Percentiles rank a stretch among this genome's conserved stretches.
phyloP scores from a whole-genome alignment of 2,888 invertebrate genomes.

The Pantelozetes paolii region DNA sequence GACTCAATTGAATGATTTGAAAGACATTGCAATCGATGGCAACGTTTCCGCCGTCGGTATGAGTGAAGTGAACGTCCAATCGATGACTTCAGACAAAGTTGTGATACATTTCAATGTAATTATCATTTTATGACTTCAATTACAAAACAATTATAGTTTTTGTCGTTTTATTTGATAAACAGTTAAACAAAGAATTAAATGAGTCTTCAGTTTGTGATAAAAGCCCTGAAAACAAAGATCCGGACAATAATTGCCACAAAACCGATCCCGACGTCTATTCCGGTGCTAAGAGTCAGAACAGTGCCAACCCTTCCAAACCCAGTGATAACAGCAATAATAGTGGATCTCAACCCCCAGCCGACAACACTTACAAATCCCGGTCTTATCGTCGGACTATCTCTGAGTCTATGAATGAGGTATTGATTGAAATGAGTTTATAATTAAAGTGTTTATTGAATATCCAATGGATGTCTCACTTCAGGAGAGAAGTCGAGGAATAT shows the following conservation, averaged over 20 bases:
- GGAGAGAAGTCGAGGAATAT: conserved; percentile 22
- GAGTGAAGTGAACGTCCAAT: conserved; percentile 20
- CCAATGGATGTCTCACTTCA: no score
- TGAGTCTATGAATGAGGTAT: conserved; percentile 29
- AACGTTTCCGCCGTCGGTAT: not conserved
- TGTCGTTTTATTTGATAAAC: not conserved
- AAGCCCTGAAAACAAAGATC: not conserved
- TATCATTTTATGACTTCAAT: not conserved
- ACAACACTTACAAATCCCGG: not conserved
- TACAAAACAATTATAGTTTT: not conserved
- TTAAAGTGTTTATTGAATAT: not conserved
- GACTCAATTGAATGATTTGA: conserved; percentile 12
- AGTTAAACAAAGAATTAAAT: not conserved
- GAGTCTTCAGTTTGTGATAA: conserved; percentile 1
- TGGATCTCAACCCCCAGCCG: no score
- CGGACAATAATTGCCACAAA: not conserved
- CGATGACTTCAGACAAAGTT: not conserved
- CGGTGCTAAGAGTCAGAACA: not conserved
- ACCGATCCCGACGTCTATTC: not conserved
- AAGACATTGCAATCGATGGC: not conserved
- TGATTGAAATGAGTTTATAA: not conserved
- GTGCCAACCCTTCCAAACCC: not conserved
- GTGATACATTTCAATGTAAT: conserved; percentile 20
- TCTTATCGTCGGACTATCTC: conserved; percentile 2
- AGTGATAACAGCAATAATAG: no score